Evolutionary conservation across 2,113 vertebrate species (phyloP).

Genomic region (Phainopepla nitens): DNA sequence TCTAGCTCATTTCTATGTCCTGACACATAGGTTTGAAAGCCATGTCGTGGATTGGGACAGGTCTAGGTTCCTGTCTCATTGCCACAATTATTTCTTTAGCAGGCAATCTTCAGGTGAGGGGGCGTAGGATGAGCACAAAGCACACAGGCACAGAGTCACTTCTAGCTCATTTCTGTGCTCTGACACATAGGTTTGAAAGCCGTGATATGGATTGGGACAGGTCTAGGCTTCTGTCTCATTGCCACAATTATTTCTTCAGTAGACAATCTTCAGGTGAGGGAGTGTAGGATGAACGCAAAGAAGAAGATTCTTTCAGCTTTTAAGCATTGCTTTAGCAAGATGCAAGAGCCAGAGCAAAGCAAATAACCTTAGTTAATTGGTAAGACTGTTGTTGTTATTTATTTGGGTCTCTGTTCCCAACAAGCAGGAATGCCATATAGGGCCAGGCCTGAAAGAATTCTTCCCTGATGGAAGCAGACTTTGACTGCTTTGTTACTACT

Average conservation of each 20-base stretch:
- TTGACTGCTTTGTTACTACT: not conserved
- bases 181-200: not conserved
- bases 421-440: not conserved
- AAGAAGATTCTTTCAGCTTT: not conserved
- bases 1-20: not conserved
- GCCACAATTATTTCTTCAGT: not conserved
- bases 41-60: not conserved
- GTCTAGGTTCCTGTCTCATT: not conserved
- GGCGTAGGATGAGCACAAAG: accelerated
- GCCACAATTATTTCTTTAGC: not conserved
- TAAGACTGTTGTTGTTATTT: not conserved
- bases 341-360: not conserved
- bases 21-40: not conserved
- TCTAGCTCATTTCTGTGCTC: not conserved
- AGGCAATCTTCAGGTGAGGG: not conserved
- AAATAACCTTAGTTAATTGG: not conserved
- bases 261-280: not conserved
- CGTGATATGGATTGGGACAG: not conserved
- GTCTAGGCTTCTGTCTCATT: not conserved
- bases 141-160: not conserved
- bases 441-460: not conserved
- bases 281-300: accelerated
- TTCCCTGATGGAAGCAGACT: not conserved
- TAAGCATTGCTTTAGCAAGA: not conserved
- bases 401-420: accelerated